These are phyloP conservation scores for Lithosia quadra DNA, from an alignment of 2,888 invertebrate genomes.

Conservation along the genomic window DNA sequence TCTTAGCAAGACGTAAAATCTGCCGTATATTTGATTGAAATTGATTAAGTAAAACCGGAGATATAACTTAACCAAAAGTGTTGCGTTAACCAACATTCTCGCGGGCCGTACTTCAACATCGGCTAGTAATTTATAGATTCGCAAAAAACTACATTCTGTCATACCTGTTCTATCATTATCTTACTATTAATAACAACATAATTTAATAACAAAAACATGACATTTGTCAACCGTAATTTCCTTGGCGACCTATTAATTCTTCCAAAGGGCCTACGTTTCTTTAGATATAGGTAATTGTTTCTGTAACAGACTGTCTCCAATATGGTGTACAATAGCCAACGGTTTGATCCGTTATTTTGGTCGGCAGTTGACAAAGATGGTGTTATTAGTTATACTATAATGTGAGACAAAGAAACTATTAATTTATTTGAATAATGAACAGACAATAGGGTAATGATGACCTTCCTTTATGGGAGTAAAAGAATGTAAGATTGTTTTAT, in stretches of 20 bases:
- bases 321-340: constrained; percentile 24
- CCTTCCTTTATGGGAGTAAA: no score
- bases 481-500: no score
- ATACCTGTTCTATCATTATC: constrained; percentile 8
- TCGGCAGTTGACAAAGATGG: constrained; percentile 34
- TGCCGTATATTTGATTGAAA: no score
- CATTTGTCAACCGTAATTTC: constrained; percentile 21
- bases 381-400: not conserved
- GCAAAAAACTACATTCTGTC: not conserved
- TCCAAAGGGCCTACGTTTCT: constrained; percentile 26
- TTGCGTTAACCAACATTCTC: no score
- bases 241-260: constrained; percentile 50
- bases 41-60: no score
- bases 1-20: no score
- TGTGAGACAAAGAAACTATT: not conserved
- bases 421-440: not conserved
- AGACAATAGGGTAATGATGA: not conserved
- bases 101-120: no score
- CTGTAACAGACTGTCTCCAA: constrained; percentile 57
- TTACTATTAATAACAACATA: constrained; percentile 9
- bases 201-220: constrained; percentile 34
- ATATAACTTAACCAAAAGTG: no score
- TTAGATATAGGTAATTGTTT: constrained; percentile 56
- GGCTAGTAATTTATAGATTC: not conserved
- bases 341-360: constrained; percentile 25